Evolutionary conservation across 2,797 vertebrate species (phyloP).

Genomic region (Paratrypauchen microcephalus): DNA sequence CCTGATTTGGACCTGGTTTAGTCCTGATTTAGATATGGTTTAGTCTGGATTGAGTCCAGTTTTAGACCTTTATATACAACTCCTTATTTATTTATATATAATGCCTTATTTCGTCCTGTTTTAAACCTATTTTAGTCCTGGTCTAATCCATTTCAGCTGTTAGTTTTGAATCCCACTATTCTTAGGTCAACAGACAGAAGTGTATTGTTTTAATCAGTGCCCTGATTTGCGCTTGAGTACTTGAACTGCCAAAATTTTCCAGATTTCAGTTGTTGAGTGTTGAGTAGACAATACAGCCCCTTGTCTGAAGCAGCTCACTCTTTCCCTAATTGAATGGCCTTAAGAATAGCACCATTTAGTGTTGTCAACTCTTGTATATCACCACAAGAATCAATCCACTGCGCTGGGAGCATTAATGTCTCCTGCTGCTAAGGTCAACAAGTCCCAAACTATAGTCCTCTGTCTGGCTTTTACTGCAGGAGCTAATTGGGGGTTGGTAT

Average conservation of each 20-base stretch:
- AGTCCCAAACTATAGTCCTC: slow-evolving; percentile 34
- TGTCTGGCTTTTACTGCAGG: slow-evolving; percentile 52
- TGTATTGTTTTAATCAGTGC: slow-evolving; percentile 58
- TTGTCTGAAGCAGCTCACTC: slow-evolving; percentile 54
- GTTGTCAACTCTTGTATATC: slow-evolving; percentile 24
- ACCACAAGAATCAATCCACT: slow-evolving; percentile 13
- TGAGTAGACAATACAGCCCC: slow-evolving; percentile 68
- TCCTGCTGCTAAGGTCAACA: slow-evolving; percentile 46
- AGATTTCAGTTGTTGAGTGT: slow-evolving; percentile 25
- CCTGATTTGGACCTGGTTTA: no score
- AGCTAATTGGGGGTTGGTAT: slow-evolving; percentile 43
- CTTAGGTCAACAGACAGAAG: background rate
- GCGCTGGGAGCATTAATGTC: slow-evolving; percentile 29
- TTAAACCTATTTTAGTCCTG: background rate
- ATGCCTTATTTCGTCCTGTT: no score
- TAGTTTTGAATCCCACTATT: background rate
- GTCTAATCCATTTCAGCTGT: background rate
- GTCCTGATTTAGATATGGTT: no score
- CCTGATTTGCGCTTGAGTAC: slow-evolving; percentile 47
- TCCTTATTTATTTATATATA: no score
- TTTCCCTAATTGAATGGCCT: slow-evolving; percentile 40
- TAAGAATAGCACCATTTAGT: slow-evolving; percentile 34
- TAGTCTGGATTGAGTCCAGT: no score
- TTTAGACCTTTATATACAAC: no score
- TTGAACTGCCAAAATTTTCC: slow-evolving; percentile 57